Percentiles rank a stretch among this genome's conserved stretches.
These are phyloP conservation scores for Drosophila miranda DNA, from an alignment of 1,140 invertebrate species.

Conservation along the genomic window DNA sequence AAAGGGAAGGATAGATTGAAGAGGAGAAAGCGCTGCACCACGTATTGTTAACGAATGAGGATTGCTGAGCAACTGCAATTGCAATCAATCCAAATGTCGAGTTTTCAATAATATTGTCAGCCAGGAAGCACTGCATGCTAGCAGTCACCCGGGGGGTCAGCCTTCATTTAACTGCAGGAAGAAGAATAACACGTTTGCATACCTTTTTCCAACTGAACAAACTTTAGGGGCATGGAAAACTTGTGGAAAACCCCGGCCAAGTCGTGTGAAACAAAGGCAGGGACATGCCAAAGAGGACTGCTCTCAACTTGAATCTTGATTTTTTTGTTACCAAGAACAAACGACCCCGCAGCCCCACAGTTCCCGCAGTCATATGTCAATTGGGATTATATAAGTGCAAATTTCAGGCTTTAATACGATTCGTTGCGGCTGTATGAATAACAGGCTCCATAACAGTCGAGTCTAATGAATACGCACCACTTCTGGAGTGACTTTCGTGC, in stretches of 20 bases:
- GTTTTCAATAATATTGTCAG: conserved; percentile 77
- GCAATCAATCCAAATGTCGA: conserved; percentile 78
- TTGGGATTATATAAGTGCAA: too few relatives aligned
- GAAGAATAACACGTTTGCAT: conserved; percentile 66
- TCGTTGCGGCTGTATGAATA: too few relatives aligned
- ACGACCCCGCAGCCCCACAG: neutral
- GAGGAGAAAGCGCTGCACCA: conserved; percentile 18
- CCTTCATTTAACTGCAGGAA: conserved; percentile 1
- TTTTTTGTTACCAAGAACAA: conserved; percentile 25
- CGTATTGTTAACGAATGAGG: conserved; percentile 43
- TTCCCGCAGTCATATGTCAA: neutral
- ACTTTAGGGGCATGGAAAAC: conserved; percentile 9
- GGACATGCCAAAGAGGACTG: conserved; percentile 15
- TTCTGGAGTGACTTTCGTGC: too few relatives aligned
- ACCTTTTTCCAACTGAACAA: conserved; percentile 54
- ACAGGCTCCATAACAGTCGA: too few relatives aligned
- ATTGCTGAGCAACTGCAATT: conserved; percentile 48
- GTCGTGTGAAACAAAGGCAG: conserved; percentile 66
- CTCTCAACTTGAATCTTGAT: conserved; percentile 22
- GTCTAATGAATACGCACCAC: too few relatives aligned
- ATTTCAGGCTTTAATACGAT: too few relatives aligned
- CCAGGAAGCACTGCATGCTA: conserved; percentile 25
- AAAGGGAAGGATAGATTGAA: conserved; percentile 3
- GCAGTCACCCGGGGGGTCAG: conserved; percentile 5
- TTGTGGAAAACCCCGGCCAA: conserved; percentile 33